phyloP scores from a whole-genome alignment of 2,113 vertebrate species.

The Colossoma macropomum region DNA sequence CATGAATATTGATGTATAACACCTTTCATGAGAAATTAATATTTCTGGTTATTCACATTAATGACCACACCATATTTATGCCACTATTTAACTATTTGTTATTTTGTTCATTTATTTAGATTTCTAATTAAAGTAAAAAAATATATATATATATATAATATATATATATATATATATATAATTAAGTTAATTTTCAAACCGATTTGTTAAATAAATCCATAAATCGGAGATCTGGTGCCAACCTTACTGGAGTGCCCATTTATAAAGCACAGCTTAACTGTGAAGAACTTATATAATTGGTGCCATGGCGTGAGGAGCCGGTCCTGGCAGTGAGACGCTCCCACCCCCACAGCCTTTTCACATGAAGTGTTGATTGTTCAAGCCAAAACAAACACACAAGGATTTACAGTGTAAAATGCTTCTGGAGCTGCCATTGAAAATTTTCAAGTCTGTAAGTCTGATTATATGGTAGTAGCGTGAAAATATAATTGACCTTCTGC shows the following conservation, averaged over 20 bases:
- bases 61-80: too few species aligned
- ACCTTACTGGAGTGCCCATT: not conserved
- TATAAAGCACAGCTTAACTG: not conserved
- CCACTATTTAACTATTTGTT: too few species aligned
- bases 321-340: not conserved
- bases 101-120: too few species aligned
- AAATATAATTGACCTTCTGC: conserved; percentile 1
- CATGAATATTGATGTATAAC: too few species aligned
- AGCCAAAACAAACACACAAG: not conserved
- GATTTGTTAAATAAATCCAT: not conserved
- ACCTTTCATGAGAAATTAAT: too few species aligned
- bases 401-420: not conserved
- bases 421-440: not conserved
- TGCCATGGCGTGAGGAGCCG: not conserved
- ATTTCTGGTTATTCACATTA: too few species aligned
- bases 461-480: not conserved
- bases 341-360: not conserved
- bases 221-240: not conserved
- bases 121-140: too few species aligned
- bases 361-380: not conserved
- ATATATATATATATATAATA: too few species aligned
- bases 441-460: not conserved
- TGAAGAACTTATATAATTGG: not conserved
- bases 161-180: too few species aligned
- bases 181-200: too few species aligned